Evolutionary conservation across 2,113 vertebrate species (phyloP).

Genomic region (Nibea coibor): DNA sequence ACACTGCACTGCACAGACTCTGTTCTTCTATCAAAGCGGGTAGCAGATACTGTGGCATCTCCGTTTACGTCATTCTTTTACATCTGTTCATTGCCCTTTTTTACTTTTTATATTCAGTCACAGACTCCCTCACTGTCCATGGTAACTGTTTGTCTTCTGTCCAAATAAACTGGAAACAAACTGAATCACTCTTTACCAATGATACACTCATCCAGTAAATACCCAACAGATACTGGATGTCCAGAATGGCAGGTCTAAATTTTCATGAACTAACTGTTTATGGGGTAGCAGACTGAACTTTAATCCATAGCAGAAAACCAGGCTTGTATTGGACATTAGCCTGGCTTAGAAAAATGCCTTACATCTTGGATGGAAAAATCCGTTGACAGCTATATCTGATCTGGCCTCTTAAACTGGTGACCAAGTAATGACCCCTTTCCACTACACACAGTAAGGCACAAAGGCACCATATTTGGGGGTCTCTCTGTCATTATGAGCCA

Average conservation of each 20-base stretch:
- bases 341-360: background rate
- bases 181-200: background rate
- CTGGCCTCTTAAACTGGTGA: slow-evolving; percentile 46
- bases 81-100: background rate
- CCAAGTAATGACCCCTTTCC: slow-evolving; percentile 52
- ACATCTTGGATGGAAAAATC: background rate
- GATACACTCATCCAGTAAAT: background rate
- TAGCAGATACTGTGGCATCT: background rate
- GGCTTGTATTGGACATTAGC: no score
- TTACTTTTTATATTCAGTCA: background rate
- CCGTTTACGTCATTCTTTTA: background rate
- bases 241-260: background rate
- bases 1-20: slow-evolving; percentile 30
- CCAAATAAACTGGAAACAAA: background rate
- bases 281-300: background rate
- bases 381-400: background rate
- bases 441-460: slow-evolving; percentile 26
- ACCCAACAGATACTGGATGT: background rate
- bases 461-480: slow-evolving; percentile 31
- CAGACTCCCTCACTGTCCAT: background rate
- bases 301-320: background rate
- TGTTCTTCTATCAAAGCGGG: slow-evolving; percentile 27
- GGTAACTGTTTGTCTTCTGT: background rate
- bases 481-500: slow-evolving; percentile 34
- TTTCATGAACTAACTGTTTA: background rate